Conservation (phyloP, 1,140 invertebrate species). For the Saccostrea glomerata region DNA sequence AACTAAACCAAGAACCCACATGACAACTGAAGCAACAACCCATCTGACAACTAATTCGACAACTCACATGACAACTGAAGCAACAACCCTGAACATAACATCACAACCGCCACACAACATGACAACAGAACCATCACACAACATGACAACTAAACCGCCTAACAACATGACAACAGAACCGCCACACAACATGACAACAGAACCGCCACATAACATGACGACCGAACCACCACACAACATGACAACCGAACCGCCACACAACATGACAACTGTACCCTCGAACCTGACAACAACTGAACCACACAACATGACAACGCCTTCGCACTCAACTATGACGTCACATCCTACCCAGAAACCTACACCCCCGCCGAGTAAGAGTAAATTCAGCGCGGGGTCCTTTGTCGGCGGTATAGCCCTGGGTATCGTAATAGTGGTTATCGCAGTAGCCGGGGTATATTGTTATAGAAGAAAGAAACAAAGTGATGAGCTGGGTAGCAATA, state of each 20-base stretch:
- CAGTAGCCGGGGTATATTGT: neutral
- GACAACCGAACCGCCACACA: neutral
- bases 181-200: conserved; percentile 2
- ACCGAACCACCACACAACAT: neutral
- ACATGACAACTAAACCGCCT: neutral
- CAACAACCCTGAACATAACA: neutral
- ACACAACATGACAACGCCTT: too few species aligned
- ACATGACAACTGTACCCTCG: neutral
- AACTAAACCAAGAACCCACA: neutral
- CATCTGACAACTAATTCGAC: neutral
- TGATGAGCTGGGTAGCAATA: too few species aligned
- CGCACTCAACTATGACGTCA: neutral
- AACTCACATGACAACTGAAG: neutral
- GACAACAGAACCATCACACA: neutral
- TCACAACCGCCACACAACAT: neutral
- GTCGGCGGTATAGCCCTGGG: neutral
- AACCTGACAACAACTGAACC: neutral
- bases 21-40: neutral
- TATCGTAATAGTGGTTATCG: neutral
- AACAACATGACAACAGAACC: neutral
- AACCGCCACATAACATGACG: neutral
- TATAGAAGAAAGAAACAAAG: neutral
- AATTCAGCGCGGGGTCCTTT: neutral
- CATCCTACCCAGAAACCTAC: neutral
- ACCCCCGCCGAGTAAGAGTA: neutral